Base-by-base conservation (phyloP, 2,797 vertebrate genomes). In the Gadopsis bispinosus region DNA sequence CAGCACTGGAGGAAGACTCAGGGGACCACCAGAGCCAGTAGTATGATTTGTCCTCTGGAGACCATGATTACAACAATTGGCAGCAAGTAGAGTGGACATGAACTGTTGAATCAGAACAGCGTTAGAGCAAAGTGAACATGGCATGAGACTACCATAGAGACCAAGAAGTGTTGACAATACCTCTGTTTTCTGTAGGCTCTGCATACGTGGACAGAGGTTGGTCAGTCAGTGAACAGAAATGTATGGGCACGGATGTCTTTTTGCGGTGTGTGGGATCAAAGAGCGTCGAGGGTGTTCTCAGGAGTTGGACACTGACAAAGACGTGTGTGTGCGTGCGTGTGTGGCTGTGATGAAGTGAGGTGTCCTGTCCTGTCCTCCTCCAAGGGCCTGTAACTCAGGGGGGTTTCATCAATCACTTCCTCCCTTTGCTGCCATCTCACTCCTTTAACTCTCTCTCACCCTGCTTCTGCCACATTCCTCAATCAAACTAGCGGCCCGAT, bases 401-500 rank as follows among this genome's bases (percentile, higher is more conserved):
- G 50, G 70, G 83, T 82, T 87, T 76, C 90, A 93, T 93, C 87
- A 85, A 85, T 92, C 87, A 88, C 79, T 68, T 70, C 63, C 78
- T 77, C 80, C 73, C 81, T 66, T 39, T 12, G 74, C 83, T 61
- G 72, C 81, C 80, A 74, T 77, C 73, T 77, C 51, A 39, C 60
- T 73, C 67, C 73, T 86, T 86, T 79, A 75, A 77, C 80, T 85
- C 75, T 51, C 64, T 45, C 73, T 83, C 74, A 47, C 68, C 45
- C 69, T 61, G 43, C 48, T 55, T 82, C 80, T 26, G 31, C 72
- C 74, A 65, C 71, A 77, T 81, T 81, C 67, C 68, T 88, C 86
- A 80, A 64, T 81, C 70, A 80, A 51, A 68, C 70, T 5, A 13
- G 41, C 65, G 51, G 66, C 54, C 45, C n/a, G 4, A 20, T 68